Percentiles rank a stretch among this genome's conserved stretches.
Evolutionary conservation across 2,797 vertebrate species (phyloP).

Genomic region (Gephyroberyx darwinii): DNA sequence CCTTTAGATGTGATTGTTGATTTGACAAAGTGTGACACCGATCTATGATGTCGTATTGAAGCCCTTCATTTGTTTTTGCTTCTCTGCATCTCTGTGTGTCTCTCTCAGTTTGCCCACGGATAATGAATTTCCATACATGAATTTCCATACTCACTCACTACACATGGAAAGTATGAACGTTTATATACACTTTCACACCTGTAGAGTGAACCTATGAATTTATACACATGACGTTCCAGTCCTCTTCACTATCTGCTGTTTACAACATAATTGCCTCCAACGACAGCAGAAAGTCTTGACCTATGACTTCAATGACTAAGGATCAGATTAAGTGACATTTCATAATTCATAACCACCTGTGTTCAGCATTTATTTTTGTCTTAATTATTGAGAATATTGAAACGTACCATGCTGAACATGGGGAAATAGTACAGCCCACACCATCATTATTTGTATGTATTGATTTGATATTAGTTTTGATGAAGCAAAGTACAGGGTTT

Average conservation of each 20-base stretch:
- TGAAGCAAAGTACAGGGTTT: neutral
- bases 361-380: neutral
- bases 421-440: neutral
- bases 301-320: constrained; percentile 11
- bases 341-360: neutral
- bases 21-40: neutral
- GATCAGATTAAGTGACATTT: constrained; percentile 7
- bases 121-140: neutral
- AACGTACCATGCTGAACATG: neutral
- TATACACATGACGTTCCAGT: constrained; percentile 1
- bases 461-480: neutral
- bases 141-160: neutral
- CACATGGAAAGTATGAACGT: neutral
- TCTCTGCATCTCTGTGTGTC: neutral
- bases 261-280: constrained; percentile 65
- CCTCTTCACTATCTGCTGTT: constrained; percentile 54
- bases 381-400: too few species aligned
- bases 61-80: neutral
- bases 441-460: neutral
- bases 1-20: neutral
- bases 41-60: neutral
- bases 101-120: neutral
- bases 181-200: neutral
- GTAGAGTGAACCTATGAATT: constrained; percentile 5
- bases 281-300: constrained; percentile 20